Evolutionary conservation across 1,140 invertebrate genomes (phyloP).

Genomic region (Hyles vespertilio): DNA sequence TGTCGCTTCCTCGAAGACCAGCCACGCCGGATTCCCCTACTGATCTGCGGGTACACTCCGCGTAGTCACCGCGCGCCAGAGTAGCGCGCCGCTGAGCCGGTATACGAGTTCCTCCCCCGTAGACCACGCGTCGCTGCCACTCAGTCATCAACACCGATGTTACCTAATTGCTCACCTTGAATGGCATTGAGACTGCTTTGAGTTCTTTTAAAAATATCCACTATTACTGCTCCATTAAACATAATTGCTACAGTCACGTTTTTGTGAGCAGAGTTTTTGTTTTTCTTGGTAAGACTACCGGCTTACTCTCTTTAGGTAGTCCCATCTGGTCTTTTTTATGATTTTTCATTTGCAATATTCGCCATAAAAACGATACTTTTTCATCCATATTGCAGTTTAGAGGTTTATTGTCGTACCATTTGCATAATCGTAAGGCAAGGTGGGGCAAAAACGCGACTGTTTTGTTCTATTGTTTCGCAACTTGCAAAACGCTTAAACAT

Average conservation of each 20-base stretch:
- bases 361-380: constrained; percentile 54
- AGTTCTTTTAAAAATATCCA: constrained; percentile 14
- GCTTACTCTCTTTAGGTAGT: constrained; percentile 51
- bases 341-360: constrained; percentile 48
- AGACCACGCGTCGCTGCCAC: constrained; percentile 43
- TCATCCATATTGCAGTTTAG: constrained; percentile 61
- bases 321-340: constrained; percentile 49
- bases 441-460: constrained; percentile 56
- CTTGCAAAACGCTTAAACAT: constrained; percentile 49
- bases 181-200: background rate
- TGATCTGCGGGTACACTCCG: constrained; percentile 64
- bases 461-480: constrained; percentile 62
- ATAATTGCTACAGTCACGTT: constrained; percentile 33
- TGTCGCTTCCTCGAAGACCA: constrained; percentile 73
- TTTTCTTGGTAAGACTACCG: constrained; percentile 54
- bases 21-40: constrained; percentile 65
- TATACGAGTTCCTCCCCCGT: constrained; percentile 77
- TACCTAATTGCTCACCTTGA: constrained; percentile 12
- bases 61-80: constrained; percentile 52
- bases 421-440: constrained; percentile 68
- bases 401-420: constrained; percentile 66
- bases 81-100: constrained; percentile 65
- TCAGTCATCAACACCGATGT: constrained; percentile 10
- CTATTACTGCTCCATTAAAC: constrained; percentile 31
- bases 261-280: constrained; percentile 34